These are phyloP conservation scores for Stercorarius parasiticus DNA, from an alignment of 2,113 vertebrate species.

Conservation along the genomic window DNA sequence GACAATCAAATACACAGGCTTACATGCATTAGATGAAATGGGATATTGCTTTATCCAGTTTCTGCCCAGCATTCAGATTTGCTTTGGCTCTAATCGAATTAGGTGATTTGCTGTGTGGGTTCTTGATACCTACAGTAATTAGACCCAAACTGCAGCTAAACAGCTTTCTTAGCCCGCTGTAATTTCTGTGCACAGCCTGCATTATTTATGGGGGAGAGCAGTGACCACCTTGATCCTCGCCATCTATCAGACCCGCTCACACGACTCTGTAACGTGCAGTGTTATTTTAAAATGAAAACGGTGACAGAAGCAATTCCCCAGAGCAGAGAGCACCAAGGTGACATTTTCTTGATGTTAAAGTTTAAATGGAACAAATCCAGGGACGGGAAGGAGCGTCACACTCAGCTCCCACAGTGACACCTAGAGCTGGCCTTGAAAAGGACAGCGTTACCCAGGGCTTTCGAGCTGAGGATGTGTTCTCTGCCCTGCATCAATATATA, in stretches of 20 bases:
- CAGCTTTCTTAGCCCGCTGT: not conserved
- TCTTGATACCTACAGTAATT: not conserved
- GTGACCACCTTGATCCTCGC: not conserved
- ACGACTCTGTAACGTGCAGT: not conserved
- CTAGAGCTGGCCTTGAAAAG: conserved; percentile 20
- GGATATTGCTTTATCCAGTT: conserved; percentile 8
- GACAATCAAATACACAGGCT: not conserved
- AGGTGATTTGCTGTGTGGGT: not conserved
- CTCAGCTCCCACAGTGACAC: conserved; percentile 54
- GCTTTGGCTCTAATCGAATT: not conserved
- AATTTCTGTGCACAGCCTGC: not conserved
- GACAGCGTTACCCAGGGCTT: not conserved
- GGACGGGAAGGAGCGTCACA: conserved; percentile 8
- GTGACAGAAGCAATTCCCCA: conserved; percentile 49
- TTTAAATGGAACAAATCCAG: conserved; percentile 51
- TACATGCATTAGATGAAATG: not conserved
- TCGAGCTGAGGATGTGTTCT: not conserved
- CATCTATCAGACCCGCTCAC: not conserved
- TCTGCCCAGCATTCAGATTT: not conserved
- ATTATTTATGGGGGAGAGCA: not conserved
- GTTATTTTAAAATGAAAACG: conserved; percentile 28
- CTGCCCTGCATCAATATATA: not conserved
- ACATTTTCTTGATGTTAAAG: conserved; percentile 60
- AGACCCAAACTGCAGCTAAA: not conserved
- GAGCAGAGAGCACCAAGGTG: conserved; percentile 51